These are phyloP conservation scores for Leptobrachium leishanense DNA, from an alignment of 2,113 vertebrate genomes.

Conservation along the genomic window DNA sequence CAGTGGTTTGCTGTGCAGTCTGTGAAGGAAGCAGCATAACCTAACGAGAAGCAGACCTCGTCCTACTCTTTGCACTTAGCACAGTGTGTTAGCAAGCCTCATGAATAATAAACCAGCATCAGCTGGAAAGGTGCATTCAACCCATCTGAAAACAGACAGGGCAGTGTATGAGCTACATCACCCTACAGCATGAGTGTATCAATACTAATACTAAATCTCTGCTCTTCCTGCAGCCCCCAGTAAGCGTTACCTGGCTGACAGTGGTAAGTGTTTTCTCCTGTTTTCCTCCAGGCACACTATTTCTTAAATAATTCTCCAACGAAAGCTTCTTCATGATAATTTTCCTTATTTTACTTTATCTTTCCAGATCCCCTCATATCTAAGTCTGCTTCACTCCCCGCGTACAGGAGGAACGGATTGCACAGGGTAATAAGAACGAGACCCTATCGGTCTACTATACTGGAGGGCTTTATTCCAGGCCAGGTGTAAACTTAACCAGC, in stretches of 20 bases:
- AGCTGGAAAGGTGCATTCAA: too few relatives aligned
- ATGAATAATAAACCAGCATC: too few relatives aligned
- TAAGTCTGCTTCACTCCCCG: slow-evolving; percentile 91
- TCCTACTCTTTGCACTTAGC: too few relatives aligned
- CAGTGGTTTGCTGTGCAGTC: too few relatives aligned
- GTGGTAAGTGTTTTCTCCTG: slow-evolving; percentile 72
- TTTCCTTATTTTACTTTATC: slow-evolving; percentile 14
- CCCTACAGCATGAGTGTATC: not conserved
- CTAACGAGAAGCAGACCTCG: too few relatives aligned
- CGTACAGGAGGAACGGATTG: slow-evolving; percentile 90
- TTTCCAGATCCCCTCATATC: slow-evolving; percentile 87
- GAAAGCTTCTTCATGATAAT: not conserved
- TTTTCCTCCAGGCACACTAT: not conserved
- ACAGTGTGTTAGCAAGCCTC: too few relatives aligned
- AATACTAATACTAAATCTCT: slow-evolving; percentile 23
- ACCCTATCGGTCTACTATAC: too few relatives aligned
- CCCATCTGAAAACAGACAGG: too few relatives aligned
- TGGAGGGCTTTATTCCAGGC: too few relatives aligned
- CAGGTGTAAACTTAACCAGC: too few relatives aligned
- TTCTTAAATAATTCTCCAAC: not conserved
- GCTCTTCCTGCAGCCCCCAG: slow-evolving; percentile 78
- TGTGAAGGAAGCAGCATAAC: too few relatives aligned
- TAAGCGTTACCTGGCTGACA: slow-evolving; percentile 82
- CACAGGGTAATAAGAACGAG: slow-evolving; percentile 74
- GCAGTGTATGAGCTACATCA: too few relatives aligned